Conservation (phyloP, 2,797 vertebrate species). For the Amblyopsis hoosieri region DNA sequence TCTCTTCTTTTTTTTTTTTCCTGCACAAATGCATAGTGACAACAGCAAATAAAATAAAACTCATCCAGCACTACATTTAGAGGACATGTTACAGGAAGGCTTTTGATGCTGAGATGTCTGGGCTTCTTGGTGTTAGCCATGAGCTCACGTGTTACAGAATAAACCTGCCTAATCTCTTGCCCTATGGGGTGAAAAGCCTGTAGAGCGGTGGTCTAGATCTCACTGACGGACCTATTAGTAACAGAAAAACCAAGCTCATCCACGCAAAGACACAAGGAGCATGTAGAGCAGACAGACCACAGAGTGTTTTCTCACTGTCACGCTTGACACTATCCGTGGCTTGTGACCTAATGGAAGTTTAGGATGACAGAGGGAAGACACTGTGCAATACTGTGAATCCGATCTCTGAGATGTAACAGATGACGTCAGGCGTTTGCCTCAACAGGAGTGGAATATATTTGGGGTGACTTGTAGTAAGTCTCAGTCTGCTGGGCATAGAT, state of each 20-base stretch:
- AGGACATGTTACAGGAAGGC: constrained; percentile 7
- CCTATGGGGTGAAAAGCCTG: constrained; percentile 2
- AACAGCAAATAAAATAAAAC: too few species aligned
- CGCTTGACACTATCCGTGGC: neutral
- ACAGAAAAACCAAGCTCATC: constrained; percentile 10
- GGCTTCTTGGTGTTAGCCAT: constrained; percentile 25
- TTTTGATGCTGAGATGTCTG: constrained; percentile 14
- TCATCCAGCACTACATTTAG: too few species aligned
- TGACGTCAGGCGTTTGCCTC: neutral
- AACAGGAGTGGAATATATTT: too few species aligned
- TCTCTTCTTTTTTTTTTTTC: too few species aligned
- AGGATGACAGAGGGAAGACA: neutral
- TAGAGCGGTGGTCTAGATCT: neutral
- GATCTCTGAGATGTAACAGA: constrained; percentile 6
- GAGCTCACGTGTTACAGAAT: constrained; percentile 33
- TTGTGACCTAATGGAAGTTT: neutral
- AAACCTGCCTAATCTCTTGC: constrained; percentile 2
- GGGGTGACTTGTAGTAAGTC: too few species aligned
- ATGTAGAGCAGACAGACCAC: neutral
- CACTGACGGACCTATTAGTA: neutral
- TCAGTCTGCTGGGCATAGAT: neutral
- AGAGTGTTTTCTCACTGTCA: neutral
- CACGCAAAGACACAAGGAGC: constrained; percentile 1
- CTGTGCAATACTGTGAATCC: neutral
- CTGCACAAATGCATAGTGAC: too few species aligned